Base-by-base conservation (phyloP, 2,113 vertebrate genomes). In the Actinemys pallida region DNA sequence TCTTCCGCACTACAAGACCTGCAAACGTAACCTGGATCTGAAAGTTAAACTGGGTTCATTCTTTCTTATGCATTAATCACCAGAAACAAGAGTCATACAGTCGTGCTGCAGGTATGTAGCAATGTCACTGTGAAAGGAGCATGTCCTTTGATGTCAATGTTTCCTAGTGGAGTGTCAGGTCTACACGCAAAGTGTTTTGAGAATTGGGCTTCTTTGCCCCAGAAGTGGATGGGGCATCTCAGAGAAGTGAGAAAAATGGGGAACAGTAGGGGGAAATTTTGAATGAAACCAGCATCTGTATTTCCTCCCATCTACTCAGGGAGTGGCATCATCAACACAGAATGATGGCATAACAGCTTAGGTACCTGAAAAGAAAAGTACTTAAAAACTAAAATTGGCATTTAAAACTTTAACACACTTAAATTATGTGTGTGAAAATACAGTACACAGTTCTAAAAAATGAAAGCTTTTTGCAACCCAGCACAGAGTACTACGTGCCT, bases 261-360 rank as follows among this genome's bases (percentile, higher is more conserved):
- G 86, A 95, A 80, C 87, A 78, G 3, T 19, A 39, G 2, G 2
- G 29, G 10, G 89, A 90, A 94, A 94, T 78, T 89, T 57, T 76
- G 22, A 75, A 62, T 50, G 78, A 92, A 95, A 83, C 49, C 54
- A 83, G 22, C 14, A 12, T 27, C 75, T 47, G 65, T n/a, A 65
- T 86, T 96, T 96, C 95, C 91, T 91, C 89, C 83, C 92, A 80
- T 83, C 24, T 84, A 91, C 79, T 95, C 86, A 14, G 39, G 3
- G 72, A 79, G 90, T 17, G 35, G 87, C 85, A 95, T 65, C 5
- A 3, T 59, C 65, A 93, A n/a, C 39, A n/a, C 56, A 81, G 6
- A 31, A 94, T 84, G 85, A 93, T 79, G 87, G 93, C 49, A 84
- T n/a, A 87, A 59, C n/a, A 81, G 59, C 31, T 91, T 85, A 91